phyloP scores from a whole-genome alignment of 2,888 invertebrate genomes.

The Blera fallax region DNA sequence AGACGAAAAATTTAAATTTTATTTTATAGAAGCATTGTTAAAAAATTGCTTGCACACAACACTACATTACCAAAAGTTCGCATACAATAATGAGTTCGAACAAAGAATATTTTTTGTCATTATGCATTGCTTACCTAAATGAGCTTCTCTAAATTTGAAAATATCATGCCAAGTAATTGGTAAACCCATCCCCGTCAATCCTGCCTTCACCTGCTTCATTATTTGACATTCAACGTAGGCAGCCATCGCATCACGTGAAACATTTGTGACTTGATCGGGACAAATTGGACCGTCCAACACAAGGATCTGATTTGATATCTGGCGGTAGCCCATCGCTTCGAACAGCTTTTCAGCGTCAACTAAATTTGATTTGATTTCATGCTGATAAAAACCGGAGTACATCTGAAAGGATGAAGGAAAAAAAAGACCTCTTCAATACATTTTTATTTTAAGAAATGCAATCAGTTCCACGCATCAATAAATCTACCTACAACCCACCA shows the following conservation, averaged over 20 bases:
- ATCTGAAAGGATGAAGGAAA: slow-evolving; percentile 84
- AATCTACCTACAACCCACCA: too few species aligned
- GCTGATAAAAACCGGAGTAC: slow-evolving; percentile 94
- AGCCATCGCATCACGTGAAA: slow-evolving; percentile 92
- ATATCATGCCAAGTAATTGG: slow-evolving; percentile 87
- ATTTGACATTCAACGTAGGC: slow-evolving; percentile 95
- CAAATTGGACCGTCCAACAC: slow-evolving; percentile 89
- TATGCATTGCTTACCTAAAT: slow-evolving; percentile 75
- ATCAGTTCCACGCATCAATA: too few species aligned
- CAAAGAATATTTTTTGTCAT: not conserved
- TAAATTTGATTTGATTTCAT: slow-evolving; percentile 91
- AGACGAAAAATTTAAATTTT: not conserved
- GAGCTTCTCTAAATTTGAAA: slow-evolving; percentile 79
- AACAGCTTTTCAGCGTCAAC: slow-evolving; percentile 90
- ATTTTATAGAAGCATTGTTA: not conserved
- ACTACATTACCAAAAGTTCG: not conserved
- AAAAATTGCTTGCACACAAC: not conserved
- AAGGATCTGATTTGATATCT: slow-evolving; percentile 83
- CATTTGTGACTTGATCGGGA: slow-evolving; percentile 89
- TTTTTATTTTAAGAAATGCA: too few species aligned
- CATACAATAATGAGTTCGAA: too few species aligned
- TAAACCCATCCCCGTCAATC: slow-evolving; percentile 86
- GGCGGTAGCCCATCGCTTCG: slow-evolving; percentile 91
- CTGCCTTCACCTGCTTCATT: slow-evolving; percentile 88
- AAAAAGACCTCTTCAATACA: too few species aligned